Evolutionary conservation across 2,888 invertebrate species (phyloP).

Genomic region (Lapara coniferarum): DNA sequence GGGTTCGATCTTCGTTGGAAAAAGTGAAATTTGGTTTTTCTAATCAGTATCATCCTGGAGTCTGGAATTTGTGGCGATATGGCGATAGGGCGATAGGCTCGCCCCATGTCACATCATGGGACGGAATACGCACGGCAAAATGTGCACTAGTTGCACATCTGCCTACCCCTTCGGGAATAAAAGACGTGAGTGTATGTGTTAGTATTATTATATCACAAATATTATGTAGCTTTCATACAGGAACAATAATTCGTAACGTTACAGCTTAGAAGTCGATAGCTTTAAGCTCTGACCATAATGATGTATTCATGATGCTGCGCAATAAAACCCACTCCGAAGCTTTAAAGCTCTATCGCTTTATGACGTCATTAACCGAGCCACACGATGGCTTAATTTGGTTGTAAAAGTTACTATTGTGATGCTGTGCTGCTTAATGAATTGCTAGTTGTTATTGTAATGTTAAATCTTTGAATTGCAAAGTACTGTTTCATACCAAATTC

Average conservation of each 20-base stretch:
- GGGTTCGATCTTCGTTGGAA: no score
- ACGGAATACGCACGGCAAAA: no score
- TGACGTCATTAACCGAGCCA: constrained; percentile 51
- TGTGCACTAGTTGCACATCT: no score
- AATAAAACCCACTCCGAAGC: constrained; percentile 29
- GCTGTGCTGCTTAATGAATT: neutral
- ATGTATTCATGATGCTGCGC: constrained; percentile 23
- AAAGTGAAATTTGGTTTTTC: no score
- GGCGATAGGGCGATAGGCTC: no score
- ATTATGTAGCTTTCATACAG: neutral
- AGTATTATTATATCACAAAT: no score
- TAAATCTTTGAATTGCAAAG: neutral
- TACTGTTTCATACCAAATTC: no score
- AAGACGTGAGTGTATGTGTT: no score
- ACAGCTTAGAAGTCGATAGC: neutral
- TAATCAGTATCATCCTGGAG: no score
- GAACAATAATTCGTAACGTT: neutral
- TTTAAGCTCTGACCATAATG: constrained; percentile 13
- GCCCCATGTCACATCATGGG: no score
- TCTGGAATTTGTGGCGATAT: no score
- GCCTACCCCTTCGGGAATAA: no score
- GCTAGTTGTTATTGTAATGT: neutral
- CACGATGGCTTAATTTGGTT: constrained; percentile 58
- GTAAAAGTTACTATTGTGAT: constrained; percentile 45
- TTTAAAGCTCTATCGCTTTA: constrained; percentile 60